phyloP scores from a whole-genome alignment of 2,113 vertebrate genomes.

The Peromyscus leucopus region DNA sequence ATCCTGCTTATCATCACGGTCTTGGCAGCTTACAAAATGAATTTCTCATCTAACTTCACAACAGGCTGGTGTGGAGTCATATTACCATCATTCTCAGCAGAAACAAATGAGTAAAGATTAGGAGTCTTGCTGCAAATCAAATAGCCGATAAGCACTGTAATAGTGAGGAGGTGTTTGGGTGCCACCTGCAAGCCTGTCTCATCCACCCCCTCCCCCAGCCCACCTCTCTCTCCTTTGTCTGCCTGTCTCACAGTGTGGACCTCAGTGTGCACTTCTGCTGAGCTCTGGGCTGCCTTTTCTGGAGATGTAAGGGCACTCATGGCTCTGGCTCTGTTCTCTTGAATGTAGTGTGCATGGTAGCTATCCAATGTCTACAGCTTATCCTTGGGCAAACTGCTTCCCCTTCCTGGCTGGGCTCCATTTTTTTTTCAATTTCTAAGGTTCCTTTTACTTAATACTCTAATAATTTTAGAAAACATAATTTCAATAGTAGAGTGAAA shows the following conservation, averaged over 20 bases:
- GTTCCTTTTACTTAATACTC: background rate
- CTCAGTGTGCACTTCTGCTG: background rate
- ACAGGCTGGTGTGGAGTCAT: background rate
- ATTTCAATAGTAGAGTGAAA: background rate
- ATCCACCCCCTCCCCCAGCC: background rate
- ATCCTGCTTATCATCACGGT: background rate
- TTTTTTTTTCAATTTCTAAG: background rate
- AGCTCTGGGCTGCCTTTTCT: background rate
- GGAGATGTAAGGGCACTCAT: background rate
- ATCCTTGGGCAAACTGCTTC: background rate
- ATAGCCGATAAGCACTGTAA: background rate
- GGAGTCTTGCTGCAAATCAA: conserved; percentile 18
- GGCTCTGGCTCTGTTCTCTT: background rate
- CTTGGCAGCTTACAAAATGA: background rate
- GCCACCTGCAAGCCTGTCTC: background rate
- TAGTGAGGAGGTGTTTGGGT: background rate
- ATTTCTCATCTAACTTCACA: conserved; percentile 44
- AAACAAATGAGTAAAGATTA: conserved; percentile 9
- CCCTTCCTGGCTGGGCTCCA: background rate
- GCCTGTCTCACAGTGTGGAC: fast-evolving
- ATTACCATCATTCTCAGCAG: conserved; percentile 8
- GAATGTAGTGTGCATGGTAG: background rate
- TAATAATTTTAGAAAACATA: background rate
- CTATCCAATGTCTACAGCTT: background rate
- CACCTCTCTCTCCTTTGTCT: background rate